A percentile compares a stretch with the other conserved stretches of the same genome.
Conservation (phyloP, 1,140 invertebrate species). For the Halesus radiatus region DNA sequence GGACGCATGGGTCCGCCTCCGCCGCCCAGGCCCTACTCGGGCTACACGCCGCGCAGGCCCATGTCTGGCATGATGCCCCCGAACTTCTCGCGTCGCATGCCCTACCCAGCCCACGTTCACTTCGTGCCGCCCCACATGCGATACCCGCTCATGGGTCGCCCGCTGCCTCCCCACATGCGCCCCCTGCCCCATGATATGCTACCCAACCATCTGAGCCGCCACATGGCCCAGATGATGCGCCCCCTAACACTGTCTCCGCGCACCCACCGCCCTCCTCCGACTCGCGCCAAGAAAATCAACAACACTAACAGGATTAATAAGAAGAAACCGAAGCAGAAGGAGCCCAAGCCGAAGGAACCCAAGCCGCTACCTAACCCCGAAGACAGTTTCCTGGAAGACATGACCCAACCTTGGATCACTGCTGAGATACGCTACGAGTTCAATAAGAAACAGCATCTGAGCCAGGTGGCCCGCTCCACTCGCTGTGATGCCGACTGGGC, state of each 20-base stretch:
- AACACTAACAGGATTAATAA: background rate
- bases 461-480: slow-evolving; percentile 59
- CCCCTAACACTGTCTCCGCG: slow-evolving; percentile 39
- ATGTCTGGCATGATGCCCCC: background rate
- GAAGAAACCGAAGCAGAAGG: background rate
- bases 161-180: slow-evolving; percentile 44
- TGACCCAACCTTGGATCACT: slow-evolving; percentile 62
- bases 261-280: background rate
- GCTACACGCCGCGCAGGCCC: background rate
- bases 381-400: slow-evolving; percentile 58
- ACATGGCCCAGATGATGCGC: slow-evolving; percentile 46
- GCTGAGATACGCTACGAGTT: slow-evolving; percentile 61
- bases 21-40: background rate
- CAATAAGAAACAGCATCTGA: slow-evolving; percentile 61
- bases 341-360: background rate
- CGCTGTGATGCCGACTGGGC: slow-evolving; percentile 62
- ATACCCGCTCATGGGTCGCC: background rate
- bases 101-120: background rate
- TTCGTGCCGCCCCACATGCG: background rate
- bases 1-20: slow-evolving; percentile 31
- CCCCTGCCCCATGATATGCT: slow-evolving; percentile 46
- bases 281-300: background rate
- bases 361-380: too few species aligned
- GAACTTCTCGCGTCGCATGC: background rate
- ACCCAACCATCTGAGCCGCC: background rate